phyloP scores from a whole-genome alignment of 2,797 vertebrate species.

The Hozukius guyotensis region DNA sequence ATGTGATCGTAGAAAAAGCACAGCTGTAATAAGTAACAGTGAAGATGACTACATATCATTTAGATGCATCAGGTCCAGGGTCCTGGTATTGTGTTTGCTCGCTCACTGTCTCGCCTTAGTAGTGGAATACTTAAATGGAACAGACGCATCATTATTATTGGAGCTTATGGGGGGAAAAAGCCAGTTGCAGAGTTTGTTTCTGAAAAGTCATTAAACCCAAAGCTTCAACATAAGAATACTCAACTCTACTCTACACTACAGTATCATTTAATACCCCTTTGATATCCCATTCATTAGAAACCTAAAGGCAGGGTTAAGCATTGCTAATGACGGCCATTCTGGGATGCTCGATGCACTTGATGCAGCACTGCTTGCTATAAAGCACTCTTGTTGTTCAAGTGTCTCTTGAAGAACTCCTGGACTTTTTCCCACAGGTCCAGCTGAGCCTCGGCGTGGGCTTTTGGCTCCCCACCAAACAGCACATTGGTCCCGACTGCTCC shows the following conservation, averaged over 20 bases:
- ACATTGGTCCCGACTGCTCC: conserved; percentile 63
- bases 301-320: neutral
- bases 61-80: neutral
- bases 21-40: neutral
- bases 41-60: neutral
- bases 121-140: neutral
- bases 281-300: neutral
- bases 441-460: conserved; percentile 86
- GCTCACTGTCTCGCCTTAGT: neutral
- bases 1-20: neutral
- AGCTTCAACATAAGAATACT: neutral
- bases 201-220: neutral
- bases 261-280: neutral
- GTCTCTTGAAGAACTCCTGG: conserved; percentile 85
- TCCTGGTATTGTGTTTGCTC: neutral
- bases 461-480: conserved; percentile 87
- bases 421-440: conserved; percentile 87
- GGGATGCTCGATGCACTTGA: conserved; percentile 1
- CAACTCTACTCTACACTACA: neutral
- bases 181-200: neutral
- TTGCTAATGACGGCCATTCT: neutral
- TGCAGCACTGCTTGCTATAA: conserved; percentile 9
- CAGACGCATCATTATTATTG: neutral
- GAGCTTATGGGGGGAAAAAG: neutral
- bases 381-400: conserved; percentile 69